A percentile compares a stretch with the other conserved stretches of the same genome.
These are phyloP conservation scores for Idaea dimidiata DNA, from an alignment of 2,888 invertebrate genomes.

Conservation along the genomic window DNA sequence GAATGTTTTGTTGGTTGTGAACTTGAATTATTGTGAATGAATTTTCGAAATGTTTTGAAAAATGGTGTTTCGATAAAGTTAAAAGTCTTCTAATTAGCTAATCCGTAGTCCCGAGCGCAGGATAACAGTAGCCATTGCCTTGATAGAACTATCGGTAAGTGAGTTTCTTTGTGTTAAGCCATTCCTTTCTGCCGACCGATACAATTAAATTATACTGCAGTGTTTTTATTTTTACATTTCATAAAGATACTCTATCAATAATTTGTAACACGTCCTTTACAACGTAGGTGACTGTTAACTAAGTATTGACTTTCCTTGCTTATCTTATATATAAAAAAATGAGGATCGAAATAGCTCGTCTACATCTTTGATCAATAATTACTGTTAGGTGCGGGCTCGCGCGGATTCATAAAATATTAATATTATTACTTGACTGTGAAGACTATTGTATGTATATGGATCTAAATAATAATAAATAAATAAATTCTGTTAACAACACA, in stretches of 20 bases:
- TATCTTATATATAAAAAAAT: background rate
- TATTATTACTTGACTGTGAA: background rate
- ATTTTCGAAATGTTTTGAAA: background rate
- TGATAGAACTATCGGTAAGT: conserved; percentile 2
- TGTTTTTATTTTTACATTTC: background rate
- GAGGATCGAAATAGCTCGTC: background rate
- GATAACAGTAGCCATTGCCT: conserved; percentile 3
- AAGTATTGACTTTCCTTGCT: background rate
- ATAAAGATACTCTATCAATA: background rate
- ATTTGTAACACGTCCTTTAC: background rate
- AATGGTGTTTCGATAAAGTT: background rate
- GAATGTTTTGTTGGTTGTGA: background rate
- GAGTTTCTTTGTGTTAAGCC: conserved; percentile 11
- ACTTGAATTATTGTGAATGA: background rate
- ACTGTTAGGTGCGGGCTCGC: background rate
- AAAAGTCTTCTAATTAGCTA: background rate
- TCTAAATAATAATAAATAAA: too few species aligned
- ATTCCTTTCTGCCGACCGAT: background rate
- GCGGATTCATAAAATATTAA: conserved; percentile 1
- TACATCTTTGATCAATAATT: background rate
- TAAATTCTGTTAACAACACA: too few species aligned
- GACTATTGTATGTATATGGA: background rate
- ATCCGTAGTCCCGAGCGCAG: background rate
- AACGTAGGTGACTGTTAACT: background rate
- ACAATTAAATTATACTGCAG: background rate